Evolutionary conservation across 2,888 invertebrate species (phyloP), one percentile per base, ranked within the genome.

Genomic region (Lasioglossum vierecki): DNA sequence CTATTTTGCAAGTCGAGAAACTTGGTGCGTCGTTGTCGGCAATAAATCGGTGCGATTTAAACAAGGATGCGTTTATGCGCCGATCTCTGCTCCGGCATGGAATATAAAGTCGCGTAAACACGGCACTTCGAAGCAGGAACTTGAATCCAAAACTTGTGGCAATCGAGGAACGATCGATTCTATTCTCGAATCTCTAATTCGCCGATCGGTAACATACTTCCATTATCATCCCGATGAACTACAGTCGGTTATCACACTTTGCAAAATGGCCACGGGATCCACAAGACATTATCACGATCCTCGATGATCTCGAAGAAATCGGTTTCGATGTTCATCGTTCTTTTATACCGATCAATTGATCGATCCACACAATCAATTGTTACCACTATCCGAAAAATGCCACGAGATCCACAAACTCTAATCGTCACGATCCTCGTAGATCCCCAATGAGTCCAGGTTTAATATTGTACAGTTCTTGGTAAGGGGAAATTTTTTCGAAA

Each of bases 11-110:
- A 22, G 44, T 49, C 83, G 83, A 53, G 53, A 78, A 70, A 70
- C 82, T 78, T 53, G 76, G 57, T 83, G 83, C 83, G 83, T 83
- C 82, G 83, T 83, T 83, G 83, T 83, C 76, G 72, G 73, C 83
- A 73, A 83, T 82, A 82, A 83, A 83, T 83, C 77, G 83, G 11
- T 76, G 73, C 41, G 76, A 60, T 83, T 83, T 76, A 57, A 63
- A 60, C 73, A 30, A 39, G 30, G 66, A 70, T 46, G 68, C 53
- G 26, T 76, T 77, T 41, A 41, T 41, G 46, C 30, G 13, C 1
- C 49, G 46, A 73, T 73, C 30, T 39, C 18, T 66, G 66, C 8
- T 66, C 35, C 18, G 1, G 18, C 60, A 26, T 13, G n/a, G 15
- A 15, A 15, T 26, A 26, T 30, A 35, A 30, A 35, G 0, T 30